Percentiles rank a stretch among this genome's conserved stretches.
These are phyloP conservation scores for Falco cherrug DNA, from an alignment of 2,797 vertebrate genomes.

Conservation along the genomic window DNA sequence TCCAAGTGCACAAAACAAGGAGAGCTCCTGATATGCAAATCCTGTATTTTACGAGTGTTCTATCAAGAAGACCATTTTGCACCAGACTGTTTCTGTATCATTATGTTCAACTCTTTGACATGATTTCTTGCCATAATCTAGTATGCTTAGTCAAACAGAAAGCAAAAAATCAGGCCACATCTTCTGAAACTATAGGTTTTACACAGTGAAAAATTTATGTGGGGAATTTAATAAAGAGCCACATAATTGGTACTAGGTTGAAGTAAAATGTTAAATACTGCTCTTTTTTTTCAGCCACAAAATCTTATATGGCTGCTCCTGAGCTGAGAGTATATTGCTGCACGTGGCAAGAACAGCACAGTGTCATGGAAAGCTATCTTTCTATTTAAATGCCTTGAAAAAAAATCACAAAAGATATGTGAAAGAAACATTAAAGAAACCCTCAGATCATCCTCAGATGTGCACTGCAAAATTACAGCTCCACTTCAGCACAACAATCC, in stretches of 20 bases:
- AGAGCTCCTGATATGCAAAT: not conserved
- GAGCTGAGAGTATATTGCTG: not conserved
- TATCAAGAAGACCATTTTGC: not conserved
- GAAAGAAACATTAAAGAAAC: not conserved
- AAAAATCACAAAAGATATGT: not conserved
- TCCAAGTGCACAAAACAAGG: not conserved
- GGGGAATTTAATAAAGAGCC: not conserved
- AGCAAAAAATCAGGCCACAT: not conserved
- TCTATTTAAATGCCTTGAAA: not conserved
- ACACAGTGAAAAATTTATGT: not conserved
- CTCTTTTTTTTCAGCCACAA: not conserved
- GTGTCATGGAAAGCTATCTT: not conserved
- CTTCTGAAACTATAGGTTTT: not conserved
- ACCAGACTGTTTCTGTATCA: not conserved
- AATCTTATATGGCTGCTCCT: not conserved
- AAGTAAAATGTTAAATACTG: not conserved
- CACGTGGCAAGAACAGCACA: not conserved
- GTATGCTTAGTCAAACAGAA: not conserved
- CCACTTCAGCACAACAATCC: not conserved
- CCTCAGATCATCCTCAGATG: not conserved
- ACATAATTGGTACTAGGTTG: not conserved
- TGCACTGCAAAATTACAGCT: not conserved
- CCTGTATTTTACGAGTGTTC: not conserved
- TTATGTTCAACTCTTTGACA: not conserved
- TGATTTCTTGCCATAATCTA: not conserved